These are phyloP conservation scores for Hylaea fasciaria DNA, from an alignment of 2,888 invertebrate genomes.

Conservation along the genomic window DNA sequence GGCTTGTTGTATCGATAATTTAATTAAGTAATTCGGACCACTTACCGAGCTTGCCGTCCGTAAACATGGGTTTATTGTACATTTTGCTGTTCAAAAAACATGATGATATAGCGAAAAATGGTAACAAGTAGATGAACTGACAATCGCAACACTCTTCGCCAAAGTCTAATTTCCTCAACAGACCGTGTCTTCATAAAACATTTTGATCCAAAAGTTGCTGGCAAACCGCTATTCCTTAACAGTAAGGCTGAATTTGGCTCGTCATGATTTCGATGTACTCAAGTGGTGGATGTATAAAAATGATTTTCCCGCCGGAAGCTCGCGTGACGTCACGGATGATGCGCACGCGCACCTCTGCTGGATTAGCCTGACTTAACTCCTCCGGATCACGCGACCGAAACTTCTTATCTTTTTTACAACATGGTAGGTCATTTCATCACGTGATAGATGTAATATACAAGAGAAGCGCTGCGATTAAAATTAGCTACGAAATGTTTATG, in stretches of 20 bases:
- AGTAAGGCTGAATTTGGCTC: conserved; percentile 43
- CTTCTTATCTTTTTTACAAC: conserved; percentile 54
- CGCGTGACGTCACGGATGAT: conserved; percentile 64
- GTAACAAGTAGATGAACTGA: conserved; percentile 42
- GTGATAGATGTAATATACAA: too few species aligned
- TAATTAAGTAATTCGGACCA: conserved; percentile 14
- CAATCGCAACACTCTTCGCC: conserved; percentile 45
- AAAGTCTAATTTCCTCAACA: conserved; percentile 57
- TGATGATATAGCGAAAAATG: conserved; percentile 40
- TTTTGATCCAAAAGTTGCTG: conserved; percentile 18
- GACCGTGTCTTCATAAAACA: conserved; percentile 61
- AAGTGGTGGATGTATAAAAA: conserved; percentile 46
- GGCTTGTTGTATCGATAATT: conserved; percentile 9
- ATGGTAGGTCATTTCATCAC: conserved; percentile 42
- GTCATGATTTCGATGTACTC: conserved; percentile 32
- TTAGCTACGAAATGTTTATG: too few species aligned
- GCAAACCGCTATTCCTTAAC: conserved; percentile 24
- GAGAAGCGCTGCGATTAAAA: too few species aligned
- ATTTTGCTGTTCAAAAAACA: conserved; percentile 27
- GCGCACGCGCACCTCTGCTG: conserved; percentile 56
- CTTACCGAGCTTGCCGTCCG: conserved; percentile 7
- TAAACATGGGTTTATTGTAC: conserved; percentile 19
- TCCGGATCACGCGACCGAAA: conserved; percentile 58
- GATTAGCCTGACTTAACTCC: conserved; percentile 63
- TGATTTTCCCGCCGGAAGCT: conserved; percentile 64